phyloP scores from a whole-genome alignment of 2,113 vertebrate species.

The Dascyllus trimaculatus region DNA sequence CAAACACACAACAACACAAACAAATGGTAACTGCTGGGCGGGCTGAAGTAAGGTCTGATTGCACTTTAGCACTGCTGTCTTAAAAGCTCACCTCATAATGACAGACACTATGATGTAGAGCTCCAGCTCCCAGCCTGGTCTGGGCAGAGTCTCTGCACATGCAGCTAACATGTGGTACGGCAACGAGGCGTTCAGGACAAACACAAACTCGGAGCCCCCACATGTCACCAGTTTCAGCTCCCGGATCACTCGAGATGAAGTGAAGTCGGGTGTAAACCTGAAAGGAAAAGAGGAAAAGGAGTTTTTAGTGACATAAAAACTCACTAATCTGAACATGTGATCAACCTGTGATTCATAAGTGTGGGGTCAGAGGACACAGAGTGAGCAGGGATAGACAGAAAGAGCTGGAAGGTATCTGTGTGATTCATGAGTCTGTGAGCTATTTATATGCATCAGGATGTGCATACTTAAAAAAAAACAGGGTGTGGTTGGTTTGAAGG shows the following conservation, averaged over 20 bases:
- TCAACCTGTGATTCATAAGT: neutral
- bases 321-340: too few species aligned
- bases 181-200: constrained; percentile 95
- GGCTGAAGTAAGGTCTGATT: accelerated
- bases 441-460: neutral
- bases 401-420: neutral
- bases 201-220: constrained; percentile 94
- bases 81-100: constrained; percentile 91
- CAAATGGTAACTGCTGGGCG: neutral
- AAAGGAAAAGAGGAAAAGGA: neutral
- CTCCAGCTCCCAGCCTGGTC: constrained; percentile 96
- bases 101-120: constrained; percentile 95
- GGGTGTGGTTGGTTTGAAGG: neutral
- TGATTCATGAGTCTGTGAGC: neutral
- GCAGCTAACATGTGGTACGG: constrained; percentile 97
- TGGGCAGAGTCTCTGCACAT: constrained; percentile 94
- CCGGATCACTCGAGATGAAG: constrained; percentile 95
- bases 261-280: constrained; percentile 99
- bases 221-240: constrained; percentile 93
- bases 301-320: neutral
- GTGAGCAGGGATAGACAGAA: too few species aligned
- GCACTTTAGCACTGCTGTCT: too few species aligned
- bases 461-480: neutral
- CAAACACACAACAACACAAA: constrained; percentile 48
- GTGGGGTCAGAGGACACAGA: neutral